Base-by-base conservation (phyloP, 2,888 invertebrate genomes). In the Drosophila bunnanda region DNA sequence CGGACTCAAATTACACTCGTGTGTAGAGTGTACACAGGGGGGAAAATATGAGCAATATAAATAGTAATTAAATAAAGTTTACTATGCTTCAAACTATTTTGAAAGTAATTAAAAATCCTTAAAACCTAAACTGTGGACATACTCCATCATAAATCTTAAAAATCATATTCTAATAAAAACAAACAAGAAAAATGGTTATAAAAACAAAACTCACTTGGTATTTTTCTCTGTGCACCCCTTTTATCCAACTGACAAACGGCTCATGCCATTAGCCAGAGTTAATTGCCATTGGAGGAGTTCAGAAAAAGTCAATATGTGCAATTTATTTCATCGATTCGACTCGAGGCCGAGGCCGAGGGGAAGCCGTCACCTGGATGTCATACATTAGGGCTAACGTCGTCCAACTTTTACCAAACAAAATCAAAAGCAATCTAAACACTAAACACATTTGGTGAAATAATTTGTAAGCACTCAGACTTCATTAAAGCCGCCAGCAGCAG, bases 381-480 rank as follows among this genome's bases (percentile, higher is more conserved):
- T 67, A 56, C 56, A 56, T 69, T 69, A 69, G 46, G 32, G 17
- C 38, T 4, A n/a, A 22, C 43, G 41, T 41, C 73, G 65, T 43
- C 55, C 50, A 69, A 72, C 57, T 68, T 73, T 66, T 60, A 68
- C 73, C 69, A 52, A 78, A 70, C 66, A 80, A 82, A 75, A 85
- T 80, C 80, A 85, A 82, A 82, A 74, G 81, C 88, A 80, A 88
- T 88, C 67, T 61, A 78, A 73, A 64, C 89, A 80, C 80, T 75
- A 78, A 85, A 77, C 68, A 77, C 65, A 82, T 89, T 88, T 82
- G 76, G 54, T 76, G 75, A 75, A 76, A 80, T 80, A 88, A 84
- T 89, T 84, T 84, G 80, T 78, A 80, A 74, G 80, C 83, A 88
- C 86, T 82, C 76, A 88, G 76, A 80, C 82, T 66, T 76, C 75